Evolutionary conservation across 2,888 invertebrate genomes (phyloP).

Genomic region (Tetheella fluctuosa): DNA sequence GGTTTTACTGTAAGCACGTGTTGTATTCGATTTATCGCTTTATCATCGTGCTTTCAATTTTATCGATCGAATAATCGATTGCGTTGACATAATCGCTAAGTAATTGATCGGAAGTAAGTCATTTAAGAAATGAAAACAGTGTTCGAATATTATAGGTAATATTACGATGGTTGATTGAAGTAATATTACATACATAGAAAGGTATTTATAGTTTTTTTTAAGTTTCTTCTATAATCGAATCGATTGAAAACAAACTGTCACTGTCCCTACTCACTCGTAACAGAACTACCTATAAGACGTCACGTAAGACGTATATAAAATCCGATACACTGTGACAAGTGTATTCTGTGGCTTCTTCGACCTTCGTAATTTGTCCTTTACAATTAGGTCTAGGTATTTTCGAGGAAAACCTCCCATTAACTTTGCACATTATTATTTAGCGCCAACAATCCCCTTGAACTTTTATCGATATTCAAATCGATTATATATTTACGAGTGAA

Average conservation of each 20-base stretch:
- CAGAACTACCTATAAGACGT: no score
- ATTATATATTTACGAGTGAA: slow-evolving; percentile 14
- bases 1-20: not conserved
- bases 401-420: slow-evolving; percentile 57
- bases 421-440: slow-evolving; percentile 26
- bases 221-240: no score
- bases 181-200: no score
- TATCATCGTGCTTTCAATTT: slow-evolving; percentile 19
- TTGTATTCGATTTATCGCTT: slow-evolving; percentile 6
- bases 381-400: slow-evolving; percentile 69
- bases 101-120: not conserved
- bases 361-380: slow-evolving; percentile 43
- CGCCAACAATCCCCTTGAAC: slow-evolving; percentile 11
- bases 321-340: slow-evolving; percentile 32
- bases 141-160: not conserved
- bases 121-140: not conserved
- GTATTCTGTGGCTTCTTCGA: slow-evolving; percentile 27
- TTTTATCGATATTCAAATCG: slow-evolving; percentile 18
- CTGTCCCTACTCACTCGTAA: no score
- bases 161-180: no score
- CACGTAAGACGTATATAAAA: slow-evolving; percentile 11
- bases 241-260: no score
- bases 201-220: no score
- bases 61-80: slow-evolving; percentile 9
- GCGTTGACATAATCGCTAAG: not conserved